Conservation (phyloP, 2,888 invertebrate genomes). For the Noctua janthe region DNA sequence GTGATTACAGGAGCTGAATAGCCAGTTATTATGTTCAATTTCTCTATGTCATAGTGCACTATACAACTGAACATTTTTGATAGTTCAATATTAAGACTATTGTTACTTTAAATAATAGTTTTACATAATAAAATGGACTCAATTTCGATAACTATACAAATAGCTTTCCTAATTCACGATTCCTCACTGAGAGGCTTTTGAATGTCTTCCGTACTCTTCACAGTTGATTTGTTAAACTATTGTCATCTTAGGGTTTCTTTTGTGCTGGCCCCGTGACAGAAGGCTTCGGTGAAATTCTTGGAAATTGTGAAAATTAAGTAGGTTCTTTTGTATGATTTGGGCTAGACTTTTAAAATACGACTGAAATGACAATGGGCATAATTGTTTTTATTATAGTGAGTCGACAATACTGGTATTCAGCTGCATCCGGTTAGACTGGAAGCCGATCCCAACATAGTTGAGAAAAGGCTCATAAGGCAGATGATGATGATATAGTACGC, state of each 20-base stretch:
- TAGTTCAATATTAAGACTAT: not conserved
- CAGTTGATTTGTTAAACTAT: conserved; percentile 37
- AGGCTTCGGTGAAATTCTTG: conserved; percentile 2
- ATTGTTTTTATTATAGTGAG: conserved; percentile 8
- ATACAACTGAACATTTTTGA: not conserved
- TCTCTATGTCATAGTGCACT: not conserved
- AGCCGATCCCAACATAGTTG: too few relatives aligned
- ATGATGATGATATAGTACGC: too few relatives aligned
- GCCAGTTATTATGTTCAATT: not conserved
- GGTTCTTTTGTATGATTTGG: conserved; percentile 35
- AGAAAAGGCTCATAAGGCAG: too few relatives aligned
- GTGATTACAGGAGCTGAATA: not conserved
- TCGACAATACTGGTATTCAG: not conserved
- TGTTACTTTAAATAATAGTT: conserved; percentile 32
- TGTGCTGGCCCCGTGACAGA: conserved; percentile 21
- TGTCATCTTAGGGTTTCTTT: conserved; percentile 27
- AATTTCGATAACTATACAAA: conserved; percentile 16
- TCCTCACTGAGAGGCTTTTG: conserved; percentile 28
- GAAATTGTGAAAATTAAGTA: conserved; percentile 32
- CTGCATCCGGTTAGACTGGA: too few relatives aligned
- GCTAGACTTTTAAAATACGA: conserved; percentile 23
- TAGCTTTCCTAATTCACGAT: conserved; percentile 54
- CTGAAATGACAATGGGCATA: not conserved
- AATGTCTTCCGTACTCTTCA: conserved; percentile 48
- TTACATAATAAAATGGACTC: conserved; percentile 38